Conservation (phyloP, 2,113 vertebrate genomes). For the Larimichthys crocea region DNA sequence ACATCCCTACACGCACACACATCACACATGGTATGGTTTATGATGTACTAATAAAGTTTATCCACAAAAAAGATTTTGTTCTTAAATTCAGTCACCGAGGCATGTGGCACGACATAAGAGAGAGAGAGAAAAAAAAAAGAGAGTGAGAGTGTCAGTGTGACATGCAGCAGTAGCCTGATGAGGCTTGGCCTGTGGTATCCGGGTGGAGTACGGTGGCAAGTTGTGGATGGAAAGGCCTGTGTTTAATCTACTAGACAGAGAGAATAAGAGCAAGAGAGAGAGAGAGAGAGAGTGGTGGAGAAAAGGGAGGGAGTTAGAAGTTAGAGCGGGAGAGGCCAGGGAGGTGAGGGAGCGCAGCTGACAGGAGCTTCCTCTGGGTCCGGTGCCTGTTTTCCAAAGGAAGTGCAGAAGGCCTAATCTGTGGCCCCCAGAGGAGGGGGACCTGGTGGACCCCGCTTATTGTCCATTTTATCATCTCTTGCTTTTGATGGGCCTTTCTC, state of each 20-base stretch:
- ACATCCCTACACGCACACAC: neutral
- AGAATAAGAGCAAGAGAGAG: slow-evolving; percentile 32
- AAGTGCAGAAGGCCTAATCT: slow-evolving; percentile 91
- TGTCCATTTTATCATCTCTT: slow-evolving; percentile 87
- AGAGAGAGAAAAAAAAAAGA: neutral
- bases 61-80: neutral
- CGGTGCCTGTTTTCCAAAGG: slow-evolving; percentile 90
- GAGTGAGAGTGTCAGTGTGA: slow-evolving; percentile 35
- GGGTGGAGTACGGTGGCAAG: slow-evolving; percentile 67
- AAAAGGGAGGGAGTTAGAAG: slow-evolving; percentile 49
- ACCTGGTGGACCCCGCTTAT: slow-evolving; percentile 87
- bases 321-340: slow-evolving; percentile 83
- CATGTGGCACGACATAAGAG: slow-evolving; percentile 17
- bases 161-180: slow-evolving; percentile 74
- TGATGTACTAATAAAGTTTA: slow-evolving; percentile 6
- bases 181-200: slow-evolving; percentile 70
- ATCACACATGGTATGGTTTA: neutral
- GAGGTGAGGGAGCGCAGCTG: slow-evolving; percentile 92
- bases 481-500: slow-evolving; percentile 75
- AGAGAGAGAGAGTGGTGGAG: slow-evolving; percentile 79
- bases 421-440: slow-evolving; percentile 84
- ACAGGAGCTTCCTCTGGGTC: slow-evolving; percentile 87
- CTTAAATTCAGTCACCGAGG: slow-evolving; percentile 1
- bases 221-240: slow-evolving; percentile 74
- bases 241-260: slow-evolving; percentile 75